Evolutionary conservation across 2,113 vertebrate species (phyloP).

Genomic region (Nothoprocta perdicaria): DNA sequence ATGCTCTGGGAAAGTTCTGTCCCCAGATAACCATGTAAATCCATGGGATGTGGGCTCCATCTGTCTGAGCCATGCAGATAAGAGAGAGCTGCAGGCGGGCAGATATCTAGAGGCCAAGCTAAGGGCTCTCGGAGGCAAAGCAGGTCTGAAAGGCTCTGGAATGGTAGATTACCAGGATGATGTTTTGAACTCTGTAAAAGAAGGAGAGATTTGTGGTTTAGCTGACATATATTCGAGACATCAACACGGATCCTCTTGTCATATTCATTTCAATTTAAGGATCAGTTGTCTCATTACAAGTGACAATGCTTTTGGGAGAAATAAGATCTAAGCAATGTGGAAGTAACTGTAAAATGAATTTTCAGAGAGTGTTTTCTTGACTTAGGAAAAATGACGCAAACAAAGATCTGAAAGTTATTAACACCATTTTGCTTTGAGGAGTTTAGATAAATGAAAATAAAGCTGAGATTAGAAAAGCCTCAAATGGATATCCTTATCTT

Average conservation of each 20-base stretch:
- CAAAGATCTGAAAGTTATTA: background rate
- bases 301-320: background rate
- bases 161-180: background rate
- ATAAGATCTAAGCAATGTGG: background rate
- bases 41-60: background rate
- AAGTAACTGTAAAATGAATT: fast-evolving
- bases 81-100: fast-evolving
- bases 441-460: background rate
- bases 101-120: background rate
- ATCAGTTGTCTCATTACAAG: background rate
- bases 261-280: fast-evolving
- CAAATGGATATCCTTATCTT: background rate
- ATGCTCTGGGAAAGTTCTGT: background rate
- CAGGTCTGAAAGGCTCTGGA: background rate
- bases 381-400: background rate
- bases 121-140: fast-evolving
- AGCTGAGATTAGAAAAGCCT: background rate
- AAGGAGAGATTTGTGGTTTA: background rate
- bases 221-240: background rate
- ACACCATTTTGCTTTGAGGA: background rate
- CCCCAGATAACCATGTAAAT: background rate
- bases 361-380: background rate
- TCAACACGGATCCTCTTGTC: too few relatives aligned
- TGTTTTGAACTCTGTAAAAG: background rate
- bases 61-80: background rate